Base-by-base conservation (phyloP, 1,140 invertebrate genomes). In the Bombus superbus region DNA sequence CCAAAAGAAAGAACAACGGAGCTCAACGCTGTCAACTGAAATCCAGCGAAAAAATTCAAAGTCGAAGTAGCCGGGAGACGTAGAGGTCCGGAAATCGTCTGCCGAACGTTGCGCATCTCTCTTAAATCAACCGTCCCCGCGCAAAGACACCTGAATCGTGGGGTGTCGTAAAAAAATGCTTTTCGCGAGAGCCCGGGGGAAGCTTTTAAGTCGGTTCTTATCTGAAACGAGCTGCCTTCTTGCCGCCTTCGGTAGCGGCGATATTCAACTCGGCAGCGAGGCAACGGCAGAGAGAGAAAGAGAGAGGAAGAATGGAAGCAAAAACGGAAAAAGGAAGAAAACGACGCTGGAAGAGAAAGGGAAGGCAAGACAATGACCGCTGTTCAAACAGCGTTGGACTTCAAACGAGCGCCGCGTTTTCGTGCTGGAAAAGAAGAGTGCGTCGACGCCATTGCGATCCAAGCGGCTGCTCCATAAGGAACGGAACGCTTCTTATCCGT, bases 321-420 rank as follows among this genome's bases (percentile, higher is more conserved):
- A 64, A 75, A 64, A 69, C 66, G 18, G 66, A 25, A 38, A 44
- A 47, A n/a, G 38, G 32, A 62, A 64, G 38, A 78, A 38, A 53
- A 77, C 38, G 75, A 62, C 6, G 59, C 3, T 32, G 22, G 44
- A 8, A 53, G 57, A 64, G 75, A 42, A 64, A 64, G 75, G 75
- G 73, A 75, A 64, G 71, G 64, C 68, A 86, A 91, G 91, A 92
- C 89, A 92, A 92, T 92, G 89, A 85, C 91, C 88, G 86, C 87
- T 92, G 89, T 90, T 91, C 85, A 92, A 92, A 91, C 88, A 92
- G n/a, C 68, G 75, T 72, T 25, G 80, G 86, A 92, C 86, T 87
- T 91, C 89, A 90, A 90, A 91, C 84, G 78, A 13, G 25, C 22
- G 64, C 78, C 78, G 78, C 64, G 78, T 53, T 69, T 69, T 53